Evolutionary conservation across 2,888 invertebrate species (phyloP).

Genomic region (Antheraea yamamai): DNA sequence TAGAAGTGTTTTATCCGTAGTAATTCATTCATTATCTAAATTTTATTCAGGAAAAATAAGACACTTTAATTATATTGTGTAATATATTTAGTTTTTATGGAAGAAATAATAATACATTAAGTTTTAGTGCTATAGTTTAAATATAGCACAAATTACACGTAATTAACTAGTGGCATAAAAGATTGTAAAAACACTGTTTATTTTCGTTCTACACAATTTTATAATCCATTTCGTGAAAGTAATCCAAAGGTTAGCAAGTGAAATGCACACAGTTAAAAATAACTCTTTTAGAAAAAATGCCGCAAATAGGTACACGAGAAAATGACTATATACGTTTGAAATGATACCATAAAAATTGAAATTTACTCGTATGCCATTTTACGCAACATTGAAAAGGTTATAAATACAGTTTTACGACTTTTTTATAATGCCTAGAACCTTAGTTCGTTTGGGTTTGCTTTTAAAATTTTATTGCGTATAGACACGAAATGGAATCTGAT

Average conservation of each 20-base stretch:
- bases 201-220: not conserved
- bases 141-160: too few species aligned
- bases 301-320: constrained; percentile 22
- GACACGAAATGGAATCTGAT: constrained; percentile 20
- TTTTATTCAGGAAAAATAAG: too few species aligned
- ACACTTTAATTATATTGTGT: too few species aligned
- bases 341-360: constrained; percentile 40
- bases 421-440: constrained; percentile 34
- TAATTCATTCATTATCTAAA: too few species aligned
- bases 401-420: constrained; percentile 42
- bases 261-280: constrained; percentile 18
- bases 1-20: too few species aligned
- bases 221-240: not conserved
- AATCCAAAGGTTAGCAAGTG: not conserved
- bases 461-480: constrained; percentile 41
- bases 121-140: too few species aligned
- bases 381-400: constrained; percentile 39
- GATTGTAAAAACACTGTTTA: not conserved
- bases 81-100: not conserved
- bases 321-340: constrained; percentile 24
- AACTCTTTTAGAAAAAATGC: constrained; percentile 17
- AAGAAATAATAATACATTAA: not conserved
- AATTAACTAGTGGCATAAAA: not conserved
- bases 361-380: constrained; percentile 29
- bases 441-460: constrained; percentile 31